Percentiles rank a stretch among this genome's conserved stretches.
phyloP scores from a whole-genome alignment of 2,797 vertebrate species.

The Coracias cyanogaster region DNA sequence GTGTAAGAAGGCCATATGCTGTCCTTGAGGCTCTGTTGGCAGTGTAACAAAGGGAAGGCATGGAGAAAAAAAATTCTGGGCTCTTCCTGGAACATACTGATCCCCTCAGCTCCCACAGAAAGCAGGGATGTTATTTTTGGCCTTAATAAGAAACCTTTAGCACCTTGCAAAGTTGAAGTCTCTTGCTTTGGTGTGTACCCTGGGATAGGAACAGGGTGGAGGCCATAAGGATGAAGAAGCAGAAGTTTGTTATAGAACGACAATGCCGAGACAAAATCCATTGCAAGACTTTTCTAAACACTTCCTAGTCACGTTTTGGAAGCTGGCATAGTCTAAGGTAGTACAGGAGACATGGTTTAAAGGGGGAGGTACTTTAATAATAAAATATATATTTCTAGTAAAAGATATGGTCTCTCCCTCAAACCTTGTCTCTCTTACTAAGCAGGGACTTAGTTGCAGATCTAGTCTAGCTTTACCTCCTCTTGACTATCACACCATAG shows the following conservation, averaged over 20 bases:
- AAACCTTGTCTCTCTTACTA: conserved; percentile 1
- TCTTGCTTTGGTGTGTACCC: neutral
- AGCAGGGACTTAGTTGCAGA: neutral
- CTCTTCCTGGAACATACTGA: conserved; percentile 62
- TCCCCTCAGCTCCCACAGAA: conserved; percentile 13
- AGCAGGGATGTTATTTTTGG: conserved; percentile 39
- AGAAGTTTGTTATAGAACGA: neutral
- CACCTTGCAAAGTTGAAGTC: neutral
- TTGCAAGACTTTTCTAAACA: neutral
- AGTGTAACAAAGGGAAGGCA: conserved; percentile 42
- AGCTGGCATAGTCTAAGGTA: neutral
- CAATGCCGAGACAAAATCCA: neutral
- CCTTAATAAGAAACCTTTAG: conserved; percentile 31
- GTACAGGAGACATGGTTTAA: conserved; percentile 34
- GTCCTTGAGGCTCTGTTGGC: conserved; percentile 54
- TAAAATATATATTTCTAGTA: conserved; percentile 58
- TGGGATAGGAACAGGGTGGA: neutral
- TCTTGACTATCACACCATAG: neutral
- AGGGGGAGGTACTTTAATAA: conserved; percentile 41
- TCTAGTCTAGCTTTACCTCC: neutral
- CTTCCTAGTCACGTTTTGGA: neutral
- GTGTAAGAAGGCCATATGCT: conserved; percentile 45
- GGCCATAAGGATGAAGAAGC: neutral
- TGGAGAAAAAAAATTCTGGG: conserved; percentile 4
- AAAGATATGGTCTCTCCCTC: conserved; percentile 19